Conservation (phyloP, 2,113 vertebrate genomes). For the Hydropotes inermis region DNA sequence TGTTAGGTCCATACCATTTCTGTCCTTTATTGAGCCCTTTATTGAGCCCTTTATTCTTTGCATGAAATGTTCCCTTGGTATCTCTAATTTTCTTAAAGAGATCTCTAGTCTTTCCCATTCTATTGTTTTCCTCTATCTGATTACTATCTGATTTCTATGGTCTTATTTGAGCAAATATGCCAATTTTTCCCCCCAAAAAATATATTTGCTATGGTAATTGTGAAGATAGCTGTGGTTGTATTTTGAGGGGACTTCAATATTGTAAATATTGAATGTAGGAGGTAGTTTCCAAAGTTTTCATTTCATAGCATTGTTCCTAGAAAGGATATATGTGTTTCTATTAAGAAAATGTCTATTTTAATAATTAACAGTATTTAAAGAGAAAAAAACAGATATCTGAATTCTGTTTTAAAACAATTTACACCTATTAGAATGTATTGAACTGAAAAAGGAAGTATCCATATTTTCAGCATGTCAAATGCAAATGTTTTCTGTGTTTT, state of each 20-base stretch:
- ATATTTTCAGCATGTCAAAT: not conserved
- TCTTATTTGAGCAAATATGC: not conserved
- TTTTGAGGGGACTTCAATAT: not conserved
- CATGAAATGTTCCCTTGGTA: not conserved
- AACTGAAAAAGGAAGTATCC: not conserved
- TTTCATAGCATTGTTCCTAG: not conserved
- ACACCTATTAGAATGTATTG: not conserved
- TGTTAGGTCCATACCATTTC: not conserved
- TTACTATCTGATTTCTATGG: not conserved
- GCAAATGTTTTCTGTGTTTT: not conserved
- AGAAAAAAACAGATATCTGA: not conserved
- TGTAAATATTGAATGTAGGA: not conserved
- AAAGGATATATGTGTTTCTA: not conserved
- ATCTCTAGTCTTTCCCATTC: not conserved
- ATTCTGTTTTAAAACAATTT: constrained; percentile 1
- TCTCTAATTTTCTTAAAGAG: not conserved
- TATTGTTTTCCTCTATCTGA: not conserved
- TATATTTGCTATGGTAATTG: not conserved
- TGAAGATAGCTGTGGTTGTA: not conserved
- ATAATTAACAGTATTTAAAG: constrained; percentile 3
- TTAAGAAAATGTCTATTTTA: not conserved
- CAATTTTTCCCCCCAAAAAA: not conserved
- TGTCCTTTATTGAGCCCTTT: not conserved
- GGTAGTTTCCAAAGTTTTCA: not conserved
- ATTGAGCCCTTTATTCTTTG: not conserved